phyloP scores from a whole-genome alignment of 2,113 vertebrate species.

The Ia io region DNA sequence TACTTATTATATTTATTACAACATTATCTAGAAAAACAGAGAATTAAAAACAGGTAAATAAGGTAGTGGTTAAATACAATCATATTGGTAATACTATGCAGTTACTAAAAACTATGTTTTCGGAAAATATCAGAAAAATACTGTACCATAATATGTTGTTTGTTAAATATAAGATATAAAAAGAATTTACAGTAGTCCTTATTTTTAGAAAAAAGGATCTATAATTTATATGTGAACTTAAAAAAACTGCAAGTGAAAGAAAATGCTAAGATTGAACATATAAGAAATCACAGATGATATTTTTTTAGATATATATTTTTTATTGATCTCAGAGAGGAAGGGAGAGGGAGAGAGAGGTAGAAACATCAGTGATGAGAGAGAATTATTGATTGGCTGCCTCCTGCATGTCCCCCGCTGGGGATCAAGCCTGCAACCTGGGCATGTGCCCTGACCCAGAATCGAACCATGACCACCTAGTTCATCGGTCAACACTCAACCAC shows the following conservation, averaged over 20 bases:
- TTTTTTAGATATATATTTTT: too few species aligned
- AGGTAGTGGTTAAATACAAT: neutral
- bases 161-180: neutral
- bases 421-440: too few species aligned
- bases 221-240: neutral
- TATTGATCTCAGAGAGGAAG: too few species aligned
- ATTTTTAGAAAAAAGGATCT: neutral
- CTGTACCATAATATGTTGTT: neutral
- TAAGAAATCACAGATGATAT: neutral
- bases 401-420: too few species aligned
- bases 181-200: neutral
- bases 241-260: neutral
- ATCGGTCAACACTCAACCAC: too few species aligned
- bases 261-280: neutral
- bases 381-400: too few species aligned
- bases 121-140: neutral
- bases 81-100: neutral
- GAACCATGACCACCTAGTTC: too few species aligned
- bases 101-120: neutral
- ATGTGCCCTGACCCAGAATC: too few species aligned
- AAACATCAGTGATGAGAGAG: too few species aligned
- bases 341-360: too few species aligned
- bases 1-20: neutral
- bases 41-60: constrained; percentile 4
- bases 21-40: neutral